A percentile compares a stretch with the other conserved stretches of the same genome.
Evolutionary conservation across 2,888 invertebrate species (phyloP).

Genomic region (Clepsis dumicolana): DNA sequence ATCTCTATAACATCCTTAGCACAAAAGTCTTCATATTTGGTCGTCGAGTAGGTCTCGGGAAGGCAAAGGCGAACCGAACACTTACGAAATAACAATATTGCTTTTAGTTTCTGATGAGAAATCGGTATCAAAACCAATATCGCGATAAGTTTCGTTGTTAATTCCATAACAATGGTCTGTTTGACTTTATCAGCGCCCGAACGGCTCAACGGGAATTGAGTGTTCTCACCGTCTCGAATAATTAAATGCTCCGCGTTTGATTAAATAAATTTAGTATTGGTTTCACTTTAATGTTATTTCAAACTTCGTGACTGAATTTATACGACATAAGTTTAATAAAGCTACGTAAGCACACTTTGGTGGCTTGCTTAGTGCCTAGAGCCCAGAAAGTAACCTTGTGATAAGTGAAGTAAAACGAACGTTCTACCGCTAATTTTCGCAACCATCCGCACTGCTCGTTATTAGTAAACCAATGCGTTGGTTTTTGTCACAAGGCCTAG

Average conservation of each 20-base stretch:
- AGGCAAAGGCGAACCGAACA: slow-evolving; percentile 6
- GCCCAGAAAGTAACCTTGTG: no score
- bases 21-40: slow-evolving; percentile 59
- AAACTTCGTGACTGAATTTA: slow-evolving; percentile 5
- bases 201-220: background rate
- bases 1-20: slow-evolving; percentile 48
- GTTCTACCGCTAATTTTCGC: no score
- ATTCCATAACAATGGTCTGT: slow-evolving; percentile 5
- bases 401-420: no score
- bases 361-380: no score
- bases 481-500: no score
- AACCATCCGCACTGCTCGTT: no score
- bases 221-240: background rate
- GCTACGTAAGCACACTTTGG: no score
- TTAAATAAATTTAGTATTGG: slow-evolving; percentile 12
- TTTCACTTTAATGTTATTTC: background rate
- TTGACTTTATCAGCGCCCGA: background rate
- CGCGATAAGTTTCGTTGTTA: slow-evolving; percentile 8
- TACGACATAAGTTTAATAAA: background rate
- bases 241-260: background rate
- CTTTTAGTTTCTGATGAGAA: slow-evolving; percentile 28
- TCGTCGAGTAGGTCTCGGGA: slow-evolving; percentile 62
- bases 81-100: slow-evolving; percentile 19
- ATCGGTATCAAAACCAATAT: slow-evolving; percentile 23
- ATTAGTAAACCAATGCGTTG: no score